Evolutionary conservation across 2,113 vertebrate species (phyloP), one percentile per base, ranked within the genome.

Genomic region (Myrmecophaga tridactyla): DNA sequence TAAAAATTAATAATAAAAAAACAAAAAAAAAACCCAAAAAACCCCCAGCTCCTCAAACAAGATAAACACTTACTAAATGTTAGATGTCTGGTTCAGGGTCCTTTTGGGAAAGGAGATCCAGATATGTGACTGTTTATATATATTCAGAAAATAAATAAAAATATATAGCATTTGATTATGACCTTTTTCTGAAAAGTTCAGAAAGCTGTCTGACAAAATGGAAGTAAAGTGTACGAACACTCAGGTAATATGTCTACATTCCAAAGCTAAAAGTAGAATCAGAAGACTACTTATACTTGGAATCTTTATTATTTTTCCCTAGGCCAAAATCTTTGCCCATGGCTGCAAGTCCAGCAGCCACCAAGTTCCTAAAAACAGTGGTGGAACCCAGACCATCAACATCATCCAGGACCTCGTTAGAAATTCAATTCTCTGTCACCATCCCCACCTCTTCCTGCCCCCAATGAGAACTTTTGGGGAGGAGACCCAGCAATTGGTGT

Each of bases 161-260:
- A 76, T 65, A 78, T 62, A 83, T 29, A 73, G 25, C n/a, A 96
- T 82, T 83, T 86, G 53, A 92, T 53, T 36, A n/a, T 23, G 85
- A 56, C 25, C 63, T 85, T 25, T 72, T 81, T 31, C n/a, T 82
- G 25, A 94, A 92, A 46, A 89, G 53, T 46, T 84, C 70, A 83
- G 65, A 90, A 92, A 92, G 39, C n/a, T 86, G 11, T 34, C 29
- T 51, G 70, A 58, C 41, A 94, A 93, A 36, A 81, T 82, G 94
- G n/a, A 92, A 31, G 41, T 29, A 62, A 76, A 80, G 41, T 82
- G 13, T 87, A 18, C 70, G 25, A 73, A 75, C 67, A 70, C 27
- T 86, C 18, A 82, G 39, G 75, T 92, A 58, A 92, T 72, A 80
- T 39, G 53, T 80, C 18, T 58, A 14, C 11, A 89, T 92, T 86